Evolutionary conservation across 2,888 invertebrate genomes (phyloP).

Genomic region (Brenthis hecate): DNA sequence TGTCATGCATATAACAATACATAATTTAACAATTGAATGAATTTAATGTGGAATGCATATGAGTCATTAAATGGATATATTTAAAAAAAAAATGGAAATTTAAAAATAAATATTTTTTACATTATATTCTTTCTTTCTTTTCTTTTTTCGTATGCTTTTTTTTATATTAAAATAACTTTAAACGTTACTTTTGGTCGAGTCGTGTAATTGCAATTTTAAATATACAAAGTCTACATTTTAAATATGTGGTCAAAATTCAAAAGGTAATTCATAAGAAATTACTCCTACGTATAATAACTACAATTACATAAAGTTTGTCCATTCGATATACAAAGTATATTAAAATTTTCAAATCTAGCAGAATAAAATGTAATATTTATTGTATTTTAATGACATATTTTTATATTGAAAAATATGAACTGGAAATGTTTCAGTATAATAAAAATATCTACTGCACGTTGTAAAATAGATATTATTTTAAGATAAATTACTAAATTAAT

Average conservation of each 20-base stretch:
- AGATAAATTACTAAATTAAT: neutral
- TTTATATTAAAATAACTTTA: neutral
- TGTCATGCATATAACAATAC: constrained; percentile 11
- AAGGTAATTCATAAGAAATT: constrained; percentile 17
- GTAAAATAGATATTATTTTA: neutral
- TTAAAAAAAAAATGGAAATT: too few species aligned
- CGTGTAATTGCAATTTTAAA: neutral
- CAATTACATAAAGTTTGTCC: neutral
- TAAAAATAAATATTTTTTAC: too few species aligned
- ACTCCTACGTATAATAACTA: constrained; percentile 3
- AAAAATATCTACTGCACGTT: neutral
- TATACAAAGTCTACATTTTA: constrained; percentile 13
- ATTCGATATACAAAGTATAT: too few species aligned
- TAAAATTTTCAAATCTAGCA: too few species aligned
- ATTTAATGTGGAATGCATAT: too few species aligned
- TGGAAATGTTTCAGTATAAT: neutral
- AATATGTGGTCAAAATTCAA: constrained; percentile 13
- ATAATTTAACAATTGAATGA: constrained; percentile 1
- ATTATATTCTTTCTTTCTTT: too few species aligned
- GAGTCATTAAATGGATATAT: too few species aligned
- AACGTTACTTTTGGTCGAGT: constrained; percentile 3
- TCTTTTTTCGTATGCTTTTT: neutral
- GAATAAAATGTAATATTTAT: too few species aligned
- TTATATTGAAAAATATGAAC: neutral
- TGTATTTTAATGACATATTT: too few species aligned